A percentile compares a stretch with the other conserved stretches of the same genome.
These are phyloP conservation scores for Fabriciana adippe DNA, from an alignment of 2,888 invertebrate genomes.

Conservation along the genomic window DNA sequence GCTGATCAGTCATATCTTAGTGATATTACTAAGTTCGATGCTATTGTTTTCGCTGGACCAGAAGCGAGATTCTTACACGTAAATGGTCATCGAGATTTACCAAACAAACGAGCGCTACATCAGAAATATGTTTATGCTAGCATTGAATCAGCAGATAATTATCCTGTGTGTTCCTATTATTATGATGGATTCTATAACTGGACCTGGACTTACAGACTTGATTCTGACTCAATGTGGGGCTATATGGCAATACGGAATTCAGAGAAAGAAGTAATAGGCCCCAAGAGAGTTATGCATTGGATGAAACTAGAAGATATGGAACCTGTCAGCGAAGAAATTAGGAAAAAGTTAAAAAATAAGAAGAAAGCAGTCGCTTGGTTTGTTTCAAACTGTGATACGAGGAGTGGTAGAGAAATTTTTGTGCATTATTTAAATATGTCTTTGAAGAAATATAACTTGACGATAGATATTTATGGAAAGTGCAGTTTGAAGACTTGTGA, in stretches of 20 bases:
- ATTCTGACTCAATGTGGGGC: slow-evolving; percentile 55
- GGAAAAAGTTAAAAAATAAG: slow-evolving; percentile 43
- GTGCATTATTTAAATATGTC: slow-evolving; percentile 45
- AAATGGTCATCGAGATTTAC: slow-evolving; percentile 39
- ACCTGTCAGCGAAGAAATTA: slow-evolving; percentile 45
- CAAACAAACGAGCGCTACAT: slow-evolving; percentile 46
- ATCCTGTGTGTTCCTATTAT: slow-evolving; percentile 48
- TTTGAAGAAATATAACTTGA: slow-evolving; percentile 49
- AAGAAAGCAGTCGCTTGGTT: slow-evolving; percentile 58
- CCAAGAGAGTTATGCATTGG: slow-evolving; percentile 51
- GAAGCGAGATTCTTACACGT: slow-evolving; percentile 43
- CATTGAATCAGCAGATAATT: slow-evolving; percentile 57
- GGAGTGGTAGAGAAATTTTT: slow-evolving; percentile 47
- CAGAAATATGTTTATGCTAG: slow-evolving; percentile 59
- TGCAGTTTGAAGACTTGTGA: slow-evolving; percentile 48
- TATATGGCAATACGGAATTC: slow-evolving; percentile 53
- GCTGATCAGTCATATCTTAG: slow-evolving; percentile 46
- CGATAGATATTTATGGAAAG: slow-evolving; percentile 54
- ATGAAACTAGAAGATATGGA: slow-evolving; percentile 48
- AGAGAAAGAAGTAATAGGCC: slow-evolving; percentile 48
- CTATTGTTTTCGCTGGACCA: slow-evolving; percentile 55
- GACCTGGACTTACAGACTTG: slow-evolving; percentile 59
- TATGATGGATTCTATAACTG: slow-evolving; percentile 57
- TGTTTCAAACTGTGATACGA: slow-evolving; percentile 56
- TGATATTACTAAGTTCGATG: slow-evolving; percentile 54